Percentiles rank a stretch among this genome's conserved stretches.
Evolutionary conservation across 2,113 vertebrate genomes (phyloP).

Genomic region (Chloroceryle aenea): DNA sequence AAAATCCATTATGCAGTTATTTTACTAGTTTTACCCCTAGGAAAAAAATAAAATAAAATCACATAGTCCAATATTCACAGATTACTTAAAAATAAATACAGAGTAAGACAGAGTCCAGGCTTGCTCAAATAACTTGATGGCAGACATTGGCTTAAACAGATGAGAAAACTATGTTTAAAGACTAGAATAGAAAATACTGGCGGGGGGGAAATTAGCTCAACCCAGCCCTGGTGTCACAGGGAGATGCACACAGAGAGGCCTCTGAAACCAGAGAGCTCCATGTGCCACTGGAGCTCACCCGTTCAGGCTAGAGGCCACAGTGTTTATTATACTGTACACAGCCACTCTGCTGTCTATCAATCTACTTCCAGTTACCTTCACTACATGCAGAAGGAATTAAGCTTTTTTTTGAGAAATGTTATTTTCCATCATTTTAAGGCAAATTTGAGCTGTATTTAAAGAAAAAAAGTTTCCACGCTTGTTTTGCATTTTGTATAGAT

Average conservation of each 20-base stretch:
- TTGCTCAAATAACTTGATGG: background rate
- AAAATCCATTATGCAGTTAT: background rate
- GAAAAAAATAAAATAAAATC: background rate
- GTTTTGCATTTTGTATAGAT: background rate
- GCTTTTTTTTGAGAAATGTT: background rate
- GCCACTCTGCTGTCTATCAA: background rate
- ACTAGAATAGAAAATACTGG: background rate
- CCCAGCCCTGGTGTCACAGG: background rate
- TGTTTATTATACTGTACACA: background rate
- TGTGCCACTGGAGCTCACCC: background rate
- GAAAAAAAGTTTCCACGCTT: background rate
- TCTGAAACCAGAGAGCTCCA: background rate
- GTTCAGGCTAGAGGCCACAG: background rate
- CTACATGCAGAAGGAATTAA: background rate
- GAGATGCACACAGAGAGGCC: background rate
- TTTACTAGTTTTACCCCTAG: background rate
- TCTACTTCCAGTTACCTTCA: background rate
- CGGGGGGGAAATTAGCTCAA: rapidly evolving
- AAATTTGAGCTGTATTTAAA: background rate
- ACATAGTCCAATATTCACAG: background rate
- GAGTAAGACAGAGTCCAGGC: background rate
- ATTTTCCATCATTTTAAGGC: background rate
- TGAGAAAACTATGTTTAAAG: background rate
- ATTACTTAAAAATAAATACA: background rate
- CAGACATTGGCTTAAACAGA: background rate